Evolutionary conservation across 2,888 invertebrate species (phyloP), one percentile per base, ranked within the genome.

Genomic region (Perizoma affinitatum): DNA sequence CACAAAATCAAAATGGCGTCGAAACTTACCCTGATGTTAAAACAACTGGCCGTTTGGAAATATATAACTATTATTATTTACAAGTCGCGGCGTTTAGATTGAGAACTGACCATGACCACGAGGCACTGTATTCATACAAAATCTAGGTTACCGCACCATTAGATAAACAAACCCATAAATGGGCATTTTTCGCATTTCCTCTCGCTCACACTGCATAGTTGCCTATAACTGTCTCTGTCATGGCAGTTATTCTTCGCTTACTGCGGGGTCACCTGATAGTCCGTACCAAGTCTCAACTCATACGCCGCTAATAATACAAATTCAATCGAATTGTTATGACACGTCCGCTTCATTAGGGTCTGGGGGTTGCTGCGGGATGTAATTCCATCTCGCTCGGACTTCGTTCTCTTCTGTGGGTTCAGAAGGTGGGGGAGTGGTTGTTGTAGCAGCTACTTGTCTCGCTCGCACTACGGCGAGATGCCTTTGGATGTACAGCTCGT

Each of bases 401-500:
- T 90, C 87, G 1, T 76, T 72, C 48, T 76, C 69, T 34, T 78
- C 75, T 4, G 74, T 64, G 38, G 74, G 65, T 4, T 71, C 49
- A 45, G 74, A 58, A 9, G 74, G 59, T 40, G 77, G 68, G 11
- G 73, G 66, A 6, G 71, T 66, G 22, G 70, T 64, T 34, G 71
- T 51, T 55, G 71, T 46, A 62, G 73, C 67, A 1, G 78, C 77
- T n/a, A 75, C 74, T 43, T 76, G 78, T 56, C 96, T 93, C 61
- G 95, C 94, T 67, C 96, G 94, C 11, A 99, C 98, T 54, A 98
- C 98, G 69, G 96, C 95, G 44, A 99, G 94, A 83, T 99, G 99
- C 10, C 97, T 94, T 57, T 96, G 93, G 45, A 99, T 97, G 92
- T 99, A 99, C 73, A 97, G 97, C 84, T 98, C 98, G 62, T 95